phyloP scores from a whole-genome alignment of 1,140 invertebrate species.

The Drosophila willistoni region DNA sequence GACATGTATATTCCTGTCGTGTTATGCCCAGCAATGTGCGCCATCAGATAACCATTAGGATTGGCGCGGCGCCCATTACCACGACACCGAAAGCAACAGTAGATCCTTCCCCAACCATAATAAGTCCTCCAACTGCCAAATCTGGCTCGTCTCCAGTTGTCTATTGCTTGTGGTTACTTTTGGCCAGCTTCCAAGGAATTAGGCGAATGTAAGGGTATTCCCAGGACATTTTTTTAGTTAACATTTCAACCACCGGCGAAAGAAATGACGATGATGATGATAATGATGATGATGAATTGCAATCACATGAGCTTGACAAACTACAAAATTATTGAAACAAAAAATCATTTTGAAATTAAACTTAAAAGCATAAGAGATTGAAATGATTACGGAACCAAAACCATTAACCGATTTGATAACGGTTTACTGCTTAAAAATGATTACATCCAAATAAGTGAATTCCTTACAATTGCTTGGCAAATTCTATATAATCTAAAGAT shows the following conservation, averaged over 20 bases:
- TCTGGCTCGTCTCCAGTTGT: conserved; percentile 3
- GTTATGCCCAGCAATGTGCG: conserved; percentile 38
- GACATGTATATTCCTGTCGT: conserved; percentile 45
- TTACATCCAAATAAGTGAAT: conserved; percentile 9
- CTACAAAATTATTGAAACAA: background rate
- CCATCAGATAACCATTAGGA: conserved; percentile 44
- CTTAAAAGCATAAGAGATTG: background rate
- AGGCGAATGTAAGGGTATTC: background rate
- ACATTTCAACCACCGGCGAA: conserved; percentile 3
- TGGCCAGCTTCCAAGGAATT: conserved; percentile 4
- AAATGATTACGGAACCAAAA: background rate
- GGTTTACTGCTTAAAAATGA: background rate
- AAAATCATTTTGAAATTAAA: background rate
- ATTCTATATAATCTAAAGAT: conserved; percentile 17
- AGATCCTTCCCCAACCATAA: background rate
- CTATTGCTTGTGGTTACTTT: background rate
- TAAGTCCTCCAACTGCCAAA: background rate
- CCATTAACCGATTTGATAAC: background rate
- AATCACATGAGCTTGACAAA: conserved; percentile 8
- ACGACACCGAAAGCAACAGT: conserved; percentile 27
- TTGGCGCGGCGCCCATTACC: conserved; percentile 45
- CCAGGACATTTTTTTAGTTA: background rate
- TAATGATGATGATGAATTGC: background rate
- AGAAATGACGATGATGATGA: background rate
- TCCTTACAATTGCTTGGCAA: conserved; percentile 42